Evolutionary conservation across 1,140 invertebrate genomes (phyloP).

Genomic region (Panagrolaimus sp.): DNA sequence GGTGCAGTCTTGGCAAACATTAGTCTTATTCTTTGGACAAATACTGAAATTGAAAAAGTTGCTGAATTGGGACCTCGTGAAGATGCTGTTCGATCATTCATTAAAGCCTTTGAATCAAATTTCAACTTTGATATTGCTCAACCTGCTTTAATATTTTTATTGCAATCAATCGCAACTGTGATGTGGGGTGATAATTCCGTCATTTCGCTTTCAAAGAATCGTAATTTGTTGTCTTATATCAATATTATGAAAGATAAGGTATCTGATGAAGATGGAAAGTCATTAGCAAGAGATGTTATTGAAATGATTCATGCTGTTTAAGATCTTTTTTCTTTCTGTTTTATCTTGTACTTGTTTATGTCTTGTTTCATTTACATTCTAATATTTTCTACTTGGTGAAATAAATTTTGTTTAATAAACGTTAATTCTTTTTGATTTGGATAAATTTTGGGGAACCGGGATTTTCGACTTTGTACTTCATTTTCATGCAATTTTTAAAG

Average conservation of each 20-base stretch:
- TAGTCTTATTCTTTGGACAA: conserved; percentile 28
- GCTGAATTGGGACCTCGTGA: conserved; percentile 51
- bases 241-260: conserved; percentile 40
- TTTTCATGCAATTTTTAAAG: too few relatives aligned
- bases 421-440: too few relatives aligned
- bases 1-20: conserved; percentile 45
- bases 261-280: conserved; percentile 69
- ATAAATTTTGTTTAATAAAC: too few relatives aligned
- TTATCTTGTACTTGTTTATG: too few relatives aligned
- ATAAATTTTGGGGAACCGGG: too few relatives aligned
- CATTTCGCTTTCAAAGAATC: conserved; percentile 42
- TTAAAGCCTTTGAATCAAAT: conserved; percentile 26
- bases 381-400: too few relatives aligned
- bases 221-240: conserved; percentile 35
- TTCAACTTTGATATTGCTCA: conserved; percentile 31
- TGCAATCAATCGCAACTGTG: conserved; percentile 48
- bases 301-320: conserved; percentile 39
- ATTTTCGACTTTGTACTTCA: too few relatives aligned
- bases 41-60: conserved; percentile 32
- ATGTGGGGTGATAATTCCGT: conserved; percentile 51
- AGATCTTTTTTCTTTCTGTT: neutral
- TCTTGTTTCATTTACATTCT: too few relatives aligned
- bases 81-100: conserved; percentile 42
- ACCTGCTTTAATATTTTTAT: conserved; percentile 38
- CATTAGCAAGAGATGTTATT: conserved; percentile 34